phyloP scores from a whole-genome alignment of 2,888 invertebrate species.

The Congeria kusceri region DNA sequence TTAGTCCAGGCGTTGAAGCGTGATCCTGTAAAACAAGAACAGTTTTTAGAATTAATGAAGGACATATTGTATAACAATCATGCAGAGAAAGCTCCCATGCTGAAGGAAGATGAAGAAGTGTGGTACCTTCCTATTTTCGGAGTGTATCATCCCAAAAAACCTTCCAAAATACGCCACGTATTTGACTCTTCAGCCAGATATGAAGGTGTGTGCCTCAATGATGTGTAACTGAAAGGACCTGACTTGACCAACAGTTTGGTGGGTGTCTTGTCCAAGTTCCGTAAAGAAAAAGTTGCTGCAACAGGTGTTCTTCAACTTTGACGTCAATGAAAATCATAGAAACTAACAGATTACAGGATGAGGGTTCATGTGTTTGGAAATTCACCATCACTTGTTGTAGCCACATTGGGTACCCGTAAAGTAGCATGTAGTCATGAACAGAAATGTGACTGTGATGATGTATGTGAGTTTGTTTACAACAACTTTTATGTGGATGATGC shows the following conservation, averaged over 20 bases:
- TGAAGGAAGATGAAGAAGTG: slow-evolving; percentile 34
- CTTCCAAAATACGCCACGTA: slow-evolving; percentile 48
- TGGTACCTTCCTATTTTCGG: slow-evolving; percentile 65
- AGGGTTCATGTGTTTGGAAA: slow-evolving; percentile 35
- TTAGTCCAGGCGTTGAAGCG: neutral
- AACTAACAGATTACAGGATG: slow-evolving; percentile 52
- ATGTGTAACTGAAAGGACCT: slow-evolving; percentile 51
- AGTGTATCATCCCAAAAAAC: slow-evolving; percentile 64
- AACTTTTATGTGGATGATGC: slow-evolving; percentile 30
- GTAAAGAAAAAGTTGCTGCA: slow-evolving; percentile 30
- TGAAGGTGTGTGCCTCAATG: slow-evolving; percentile 52
- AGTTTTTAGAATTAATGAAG: slow-evolving; percentile 52
- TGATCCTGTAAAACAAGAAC: slow-evolving; percentile 36
- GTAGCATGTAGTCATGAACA: slow-evolving; percentile 6
- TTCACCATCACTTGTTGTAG: slow-evolving; percentile 24
- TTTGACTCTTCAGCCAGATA: slow-evolving; percentile 58
- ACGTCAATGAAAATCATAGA: slow-evolving; percentile 40
- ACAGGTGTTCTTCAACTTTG: slow-evolving; percentile 47
- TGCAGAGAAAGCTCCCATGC: slow-evolving; percentile 53
- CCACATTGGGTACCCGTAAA: slow-evolving; percentile 26
- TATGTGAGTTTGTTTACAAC: slow-evolving; percentile 14
- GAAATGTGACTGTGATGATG: slow-evolving; percentile 16
- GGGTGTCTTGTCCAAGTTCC: slow-evolving; percentile 44
- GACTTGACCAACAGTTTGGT: slow-evolving; percentile 50
- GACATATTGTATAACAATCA: slow-evolving; percentile 34